Evolutionary conservation across 2,113 vertebrate species (phyloP).

Genomic region (Grammomys surdaster): DNA sequence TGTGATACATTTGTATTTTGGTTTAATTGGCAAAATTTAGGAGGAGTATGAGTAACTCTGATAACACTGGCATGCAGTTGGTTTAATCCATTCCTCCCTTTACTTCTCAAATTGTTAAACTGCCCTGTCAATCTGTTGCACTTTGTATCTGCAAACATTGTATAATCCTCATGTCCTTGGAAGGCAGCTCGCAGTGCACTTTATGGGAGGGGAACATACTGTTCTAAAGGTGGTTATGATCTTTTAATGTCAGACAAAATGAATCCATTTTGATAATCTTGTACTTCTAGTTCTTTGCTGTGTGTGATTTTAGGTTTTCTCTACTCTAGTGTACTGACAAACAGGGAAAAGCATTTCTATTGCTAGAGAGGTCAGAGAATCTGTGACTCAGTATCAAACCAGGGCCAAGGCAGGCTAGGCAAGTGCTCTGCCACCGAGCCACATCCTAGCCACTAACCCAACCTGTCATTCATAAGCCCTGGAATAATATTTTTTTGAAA

Average conservation of each 20-base stretch:
- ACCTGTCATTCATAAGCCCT: background rate
- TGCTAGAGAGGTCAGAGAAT: conserved; percentile 50
- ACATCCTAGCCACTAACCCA: background rate
- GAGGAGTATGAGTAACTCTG: background rate
- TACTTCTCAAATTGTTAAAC: conserved; percentile 47
- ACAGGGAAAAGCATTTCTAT: conserved; percentile 47
- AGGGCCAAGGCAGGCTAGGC: background rate
- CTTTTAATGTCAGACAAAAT: conserved; percentile 63
- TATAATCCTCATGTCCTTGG: conserved; percentile 62
- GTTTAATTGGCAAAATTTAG: conserved; percentile 37
- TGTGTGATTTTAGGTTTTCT: background rate
- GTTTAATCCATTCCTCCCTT: conserved; percentile 51
- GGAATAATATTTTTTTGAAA: background rate
- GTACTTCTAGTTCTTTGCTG: conserved; percentile 59
- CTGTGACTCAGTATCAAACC: background rate
- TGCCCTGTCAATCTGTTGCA: conserved; percentile 45
- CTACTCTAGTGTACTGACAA: background rate
- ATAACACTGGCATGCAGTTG: conserved; percentile 18
- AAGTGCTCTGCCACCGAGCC: no score
- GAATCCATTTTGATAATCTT: conserved; percentile 62
- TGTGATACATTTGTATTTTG: conserved; percentile 58
- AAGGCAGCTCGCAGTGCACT: conserved; percentile 16
- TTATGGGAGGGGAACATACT: conserved; percentile 52
- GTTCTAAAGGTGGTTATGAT: conserved; percentile 53
- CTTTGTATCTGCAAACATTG: conserved; percentile 75